phyloP scores from a whole-genome alignment of 2,797 vertebrate genomes.

The Acipenser transmontanus region DNA sequence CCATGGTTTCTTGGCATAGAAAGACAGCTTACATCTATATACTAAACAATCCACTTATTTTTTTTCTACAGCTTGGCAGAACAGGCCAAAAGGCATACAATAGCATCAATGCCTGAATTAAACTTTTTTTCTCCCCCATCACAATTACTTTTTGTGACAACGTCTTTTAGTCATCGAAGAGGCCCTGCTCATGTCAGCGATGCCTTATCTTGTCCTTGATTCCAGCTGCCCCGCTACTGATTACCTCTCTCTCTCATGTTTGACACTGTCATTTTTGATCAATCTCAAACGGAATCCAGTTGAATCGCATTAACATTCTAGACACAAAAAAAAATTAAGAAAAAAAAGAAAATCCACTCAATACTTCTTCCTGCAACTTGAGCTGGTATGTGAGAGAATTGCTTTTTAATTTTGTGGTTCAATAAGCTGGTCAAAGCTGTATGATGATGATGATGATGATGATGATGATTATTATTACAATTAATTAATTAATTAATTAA shows the following conservation, averaged over 20 bases:
- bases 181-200: no score
- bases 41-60: no score
- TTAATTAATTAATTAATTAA: neutral
- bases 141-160: no score
- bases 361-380: neutral
- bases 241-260: neutral
- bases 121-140: no score
- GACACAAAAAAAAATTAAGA: neutral
- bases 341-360: constrained; percentile 3
- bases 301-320: constrained; percentile 13
- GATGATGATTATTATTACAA: neutral
- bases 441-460: no score
- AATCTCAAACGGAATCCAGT: neutral
- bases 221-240: neutral
- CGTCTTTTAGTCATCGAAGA: no score
- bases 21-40: no score
- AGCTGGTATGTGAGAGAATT: constrained; percentile 15
- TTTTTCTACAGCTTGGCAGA: no score
- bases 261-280: constrained; percentile 13
- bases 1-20: no score
- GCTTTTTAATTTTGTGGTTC: constrained; percentile 26
- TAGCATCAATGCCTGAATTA: no score
- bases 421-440: constrained; percentile 22
- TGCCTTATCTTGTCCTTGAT: neutral
- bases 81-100: no score